These are phyloP conservation scores for Mactra quadrangularis DNA, from an alignment of 1,140 invertebrate species.

Conservation along the genomic window DNA sequence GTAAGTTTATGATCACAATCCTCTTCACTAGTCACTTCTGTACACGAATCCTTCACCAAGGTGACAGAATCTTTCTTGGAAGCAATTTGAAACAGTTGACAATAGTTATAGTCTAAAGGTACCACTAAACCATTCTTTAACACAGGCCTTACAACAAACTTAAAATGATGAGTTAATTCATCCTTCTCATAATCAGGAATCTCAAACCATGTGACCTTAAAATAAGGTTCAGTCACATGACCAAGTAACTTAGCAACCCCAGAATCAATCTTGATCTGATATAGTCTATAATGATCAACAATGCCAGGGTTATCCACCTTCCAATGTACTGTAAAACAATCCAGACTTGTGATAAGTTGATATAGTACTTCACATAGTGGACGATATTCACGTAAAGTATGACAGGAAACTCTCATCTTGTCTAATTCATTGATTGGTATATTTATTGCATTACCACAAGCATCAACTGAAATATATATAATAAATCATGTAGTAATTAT, in stretches of 20 bases:
- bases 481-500: no score
- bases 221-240: conserved; percentile 48
- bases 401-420: conserved; percentile 49
- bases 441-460: conserved; percentile 45
- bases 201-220: conserved; percentile 61
- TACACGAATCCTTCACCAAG: conserved; percentile 23
- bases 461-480: conserved; percentile 22
- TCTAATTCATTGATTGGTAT: conserved; percentile 43
- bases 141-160: conserved; percentile 53
- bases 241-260: conserved; percentile 54
- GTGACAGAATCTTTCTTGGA: conserved; percentile 21
- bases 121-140: conserved; percentile 53
- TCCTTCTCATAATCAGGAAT: conserved; percentile 54
- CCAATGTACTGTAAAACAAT: conserved; percentile 56
- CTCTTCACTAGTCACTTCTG: not conserved
- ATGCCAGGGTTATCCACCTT: conserved; percentile 22
- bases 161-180: conserved; percentile 48
- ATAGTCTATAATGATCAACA: conserved; percentile 49
- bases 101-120: conserved; percentile 53
- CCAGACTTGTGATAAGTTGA: conserved; percentile 55
- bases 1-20: not conserved
- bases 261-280: conserved; percentile 60
- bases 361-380: conserved; percentile 51
- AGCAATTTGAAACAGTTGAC: conserved; percentile 48
- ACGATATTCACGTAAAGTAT: conserved; percentile 48